phyloP scores from a whole-genome alignment of 2,888 invertebrate species.

The Pristionchus arcanus region DNA sequence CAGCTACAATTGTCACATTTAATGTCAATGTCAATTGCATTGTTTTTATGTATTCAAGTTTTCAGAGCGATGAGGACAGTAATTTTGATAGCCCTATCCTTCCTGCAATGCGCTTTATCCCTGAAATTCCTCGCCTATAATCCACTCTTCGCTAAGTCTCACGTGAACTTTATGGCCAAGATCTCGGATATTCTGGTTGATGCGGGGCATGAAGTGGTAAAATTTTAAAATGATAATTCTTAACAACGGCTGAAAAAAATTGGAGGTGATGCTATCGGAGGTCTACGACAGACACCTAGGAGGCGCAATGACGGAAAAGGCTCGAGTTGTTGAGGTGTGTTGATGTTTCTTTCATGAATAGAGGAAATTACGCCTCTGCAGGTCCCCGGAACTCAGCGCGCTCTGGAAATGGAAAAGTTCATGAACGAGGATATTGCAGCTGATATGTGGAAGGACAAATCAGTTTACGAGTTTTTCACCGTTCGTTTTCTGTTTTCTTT shows the following conservation, averaged over 20 bases:
- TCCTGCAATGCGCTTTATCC: neutral
- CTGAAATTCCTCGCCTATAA: constrained; percentile 61
- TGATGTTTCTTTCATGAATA: neutral
- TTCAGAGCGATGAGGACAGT: neutral
- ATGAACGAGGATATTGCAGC: neutral
- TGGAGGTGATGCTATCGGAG: neutral
- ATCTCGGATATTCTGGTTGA: constrained; percentile 63
- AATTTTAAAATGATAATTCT: neutral
- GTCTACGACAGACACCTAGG: neutral
- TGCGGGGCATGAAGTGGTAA: constrained; percentile 64
- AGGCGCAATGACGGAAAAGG: neutral
- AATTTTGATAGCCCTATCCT: neutral
- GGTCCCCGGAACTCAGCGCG: neutral
- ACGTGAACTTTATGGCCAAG: constrained; percentile 65
- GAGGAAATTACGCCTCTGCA: neutral
- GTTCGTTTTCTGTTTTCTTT: neutral
- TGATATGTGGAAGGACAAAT: neutral
- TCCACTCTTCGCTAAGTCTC: constrained; percentile 65
- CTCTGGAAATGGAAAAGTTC: neutral
- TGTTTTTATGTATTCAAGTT: no score
- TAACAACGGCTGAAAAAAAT: no score
- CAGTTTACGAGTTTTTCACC: neutral
- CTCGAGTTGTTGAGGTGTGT: constrained; percentile 19
- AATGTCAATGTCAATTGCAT: no score
- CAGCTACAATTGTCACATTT: no score